These are phyloP conservation scores for Conus ventricosus DNA, from an alignment of 1,140 invertebrate genomes.

Conservation along the genomic window DNA sequence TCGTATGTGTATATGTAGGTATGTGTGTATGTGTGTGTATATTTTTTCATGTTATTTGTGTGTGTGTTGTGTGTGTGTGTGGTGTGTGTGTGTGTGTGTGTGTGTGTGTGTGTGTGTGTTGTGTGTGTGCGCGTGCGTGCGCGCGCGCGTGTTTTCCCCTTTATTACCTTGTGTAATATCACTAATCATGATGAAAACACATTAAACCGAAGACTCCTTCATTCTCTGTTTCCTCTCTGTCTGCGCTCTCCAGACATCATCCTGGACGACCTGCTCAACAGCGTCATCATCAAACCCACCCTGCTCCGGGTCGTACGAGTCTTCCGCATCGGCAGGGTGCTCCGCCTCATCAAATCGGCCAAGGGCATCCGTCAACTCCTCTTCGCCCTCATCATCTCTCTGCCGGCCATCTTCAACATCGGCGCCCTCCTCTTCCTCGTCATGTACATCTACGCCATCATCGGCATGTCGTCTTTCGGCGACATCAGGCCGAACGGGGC, in stretches of 20 bases:
- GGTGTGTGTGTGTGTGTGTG: too few species aligned
- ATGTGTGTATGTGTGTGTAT: too few species aligned
- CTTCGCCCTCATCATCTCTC: slow-evolving; percentile 94
- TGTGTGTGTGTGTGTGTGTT: too few species aligned
- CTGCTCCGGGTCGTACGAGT: slow-evolving; percentile 93
- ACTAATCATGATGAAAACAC: too few species aligned
- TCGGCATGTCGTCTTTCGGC: slow-evolving; percentile 96
- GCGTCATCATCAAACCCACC: slow-evolving; percentile 93
- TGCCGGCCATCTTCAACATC: slow-evolving; percentile 96
- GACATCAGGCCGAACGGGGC: slow-evolving; percentile 87
- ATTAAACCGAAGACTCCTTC: too few species aligned
- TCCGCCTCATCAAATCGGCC: slow-evolving; percentile 95
- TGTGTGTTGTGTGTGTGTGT: too few species aligned
- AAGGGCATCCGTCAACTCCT: slow-evolving; percentile 96
- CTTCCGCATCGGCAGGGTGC: slow-evolving; percentile 95
- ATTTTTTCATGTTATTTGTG: too few species aligned
- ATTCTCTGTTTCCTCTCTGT: too few species aligned
- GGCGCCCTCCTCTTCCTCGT: slow-evolving; percentile 93
- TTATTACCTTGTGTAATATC: too few species aligned
- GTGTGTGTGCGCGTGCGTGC: too few species aligned
- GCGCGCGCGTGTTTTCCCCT: too few species aligned
- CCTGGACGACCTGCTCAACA: slow-evolving; percentile 77
- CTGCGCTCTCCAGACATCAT: slow-evolving; percentile 63
- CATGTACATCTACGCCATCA: slow-evolving; percentile 97
- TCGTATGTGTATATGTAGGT: too few species aligned